phyloP scores from a whole-genome alignment of 2,797 vertebrate genomes.

The Myripristis murdjan region DNA sequence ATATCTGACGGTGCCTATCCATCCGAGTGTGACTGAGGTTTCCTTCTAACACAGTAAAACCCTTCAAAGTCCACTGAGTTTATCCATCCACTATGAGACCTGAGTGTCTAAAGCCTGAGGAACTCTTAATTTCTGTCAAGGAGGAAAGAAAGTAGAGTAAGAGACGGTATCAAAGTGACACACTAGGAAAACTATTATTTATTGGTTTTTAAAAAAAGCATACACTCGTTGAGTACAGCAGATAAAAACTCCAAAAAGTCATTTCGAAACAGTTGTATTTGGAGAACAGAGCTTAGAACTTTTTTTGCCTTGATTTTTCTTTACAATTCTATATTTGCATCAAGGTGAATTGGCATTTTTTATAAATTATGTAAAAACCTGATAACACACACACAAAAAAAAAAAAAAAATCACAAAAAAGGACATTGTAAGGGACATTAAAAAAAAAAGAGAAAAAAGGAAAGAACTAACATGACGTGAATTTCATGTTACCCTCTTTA shows the following conservation, averaged over 20 bases:
- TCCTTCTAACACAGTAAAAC: too few species aligned
- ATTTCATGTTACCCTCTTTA: conserved; percentile 88
- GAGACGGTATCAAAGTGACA: conserved; percentile 79
- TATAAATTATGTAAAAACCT: conserved; percentile 94
- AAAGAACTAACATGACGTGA: conserved; percentile 81
- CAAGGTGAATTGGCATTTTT: conserved; percentile 83
- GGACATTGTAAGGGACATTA: conserved; percentile 85
- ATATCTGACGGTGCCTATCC: too few species aligned
- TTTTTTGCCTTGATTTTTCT: conserved; percentile 61
- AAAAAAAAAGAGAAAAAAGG: conserved; percentile 83
- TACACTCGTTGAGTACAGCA: conserved; percentile 98
- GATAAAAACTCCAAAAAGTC: conserved; percentile 98
- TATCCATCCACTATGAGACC: too few species aligned
- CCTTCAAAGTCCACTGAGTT: too few species aligned
- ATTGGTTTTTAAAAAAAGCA: conserved; percentile 93
- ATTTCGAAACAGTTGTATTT: conserved; percentile 90
- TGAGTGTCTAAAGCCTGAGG: too few species aligned
- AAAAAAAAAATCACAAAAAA: conserved; percentile 83
- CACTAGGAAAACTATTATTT: conserved; percentile 99
- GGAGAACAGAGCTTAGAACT: conserved; percentile 86
- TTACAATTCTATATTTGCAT: conserved; percentile 89
- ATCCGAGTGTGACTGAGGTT: too few species aligned
- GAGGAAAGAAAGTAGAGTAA: conserved; percentile 12
- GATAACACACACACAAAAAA: conserved; percentile 86
- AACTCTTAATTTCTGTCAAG: not conserved